Percentiles rank a stretch among this genome's conserved stretches.
Evolutionary conservation across 1,140 invertebrate genomes (phyloP).

Genomic region (Calliopsis andreniformis): DNA sequence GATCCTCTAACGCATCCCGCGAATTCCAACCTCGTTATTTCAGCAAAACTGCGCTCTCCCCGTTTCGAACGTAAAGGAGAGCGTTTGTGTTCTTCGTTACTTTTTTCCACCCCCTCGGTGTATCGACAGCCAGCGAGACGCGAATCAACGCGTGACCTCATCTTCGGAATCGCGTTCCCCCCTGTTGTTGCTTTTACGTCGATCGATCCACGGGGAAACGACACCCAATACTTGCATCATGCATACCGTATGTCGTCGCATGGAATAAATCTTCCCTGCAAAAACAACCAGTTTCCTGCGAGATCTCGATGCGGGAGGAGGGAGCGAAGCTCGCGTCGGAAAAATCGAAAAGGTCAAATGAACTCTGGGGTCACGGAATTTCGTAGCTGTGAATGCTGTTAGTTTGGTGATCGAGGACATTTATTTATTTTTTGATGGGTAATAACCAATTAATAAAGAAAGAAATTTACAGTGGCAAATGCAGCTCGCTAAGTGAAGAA

Average conservation of each 20-base stretch:
- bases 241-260: neutral
- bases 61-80: slow-evolving; percentile 33
- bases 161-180: neutral
- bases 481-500: too few species aligned
- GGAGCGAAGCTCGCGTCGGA: too few species aligned
- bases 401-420: too few species aligned
- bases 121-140: neutral
- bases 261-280: neutral
- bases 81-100: slow-evolving; percentile 14
- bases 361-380: too few species aligned
- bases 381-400: too few species aligned
- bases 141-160: neutral
- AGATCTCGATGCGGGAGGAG: neutral
- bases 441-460: too few species aligned
- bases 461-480: too few species aligned
- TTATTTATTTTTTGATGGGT: too few species aligned
- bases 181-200: neutral
- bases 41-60: slow-evolving; percentile 34
- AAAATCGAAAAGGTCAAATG: neutral
- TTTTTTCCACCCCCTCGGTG: neutral
- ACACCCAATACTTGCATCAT: neutral
- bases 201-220: neutral
- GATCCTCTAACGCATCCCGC: slow-evolving; percentile 24
- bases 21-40: slow-evolving; percentile 21
- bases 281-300: neutral